phyloP scores from a whole-genome alignment of 2,888 invertebrate genomes.

The Torymus aiolomorphi region DNA sequence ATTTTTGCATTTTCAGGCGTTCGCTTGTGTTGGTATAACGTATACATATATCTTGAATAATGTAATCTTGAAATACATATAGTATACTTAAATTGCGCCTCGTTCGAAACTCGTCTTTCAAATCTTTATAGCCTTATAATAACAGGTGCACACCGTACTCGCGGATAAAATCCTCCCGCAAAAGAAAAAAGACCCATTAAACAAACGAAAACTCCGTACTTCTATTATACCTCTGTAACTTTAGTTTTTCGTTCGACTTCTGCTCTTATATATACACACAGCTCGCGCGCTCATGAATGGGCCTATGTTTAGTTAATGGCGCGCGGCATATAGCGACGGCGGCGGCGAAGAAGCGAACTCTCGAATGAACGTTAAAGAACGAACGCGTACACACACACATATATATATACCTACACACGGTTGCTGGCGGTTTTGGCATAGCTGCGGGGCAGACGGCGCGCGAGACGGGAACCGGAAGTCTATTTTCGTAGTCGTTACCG shows the following conservation, averaged over 20 bases:
- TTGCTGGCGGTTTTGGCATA: slow-evolving; percentile 66
- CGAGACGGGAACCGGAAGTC: slow-evolving; percentile 76
- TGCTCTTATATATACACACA: too few relatives aligned
- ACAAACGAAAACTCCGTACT: too few relatives aligned
- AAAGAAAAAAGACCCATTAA: too few relatives aligned
- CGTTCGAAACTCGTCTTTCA: too few relatives aligned
- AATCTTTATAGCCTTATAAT: too few relatives aligned
- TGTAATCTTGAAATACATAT: too few relatives aligned
- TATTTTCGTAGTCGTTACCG: slow-evolving; percentile 73
- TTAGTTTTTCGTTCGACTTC: slow-evolving; percentile 57
- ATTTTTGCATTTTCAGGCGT: too few relatives aligned
- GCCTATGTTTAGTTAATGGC: slow-evolving; percentile 67
- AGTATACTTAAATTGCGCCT: too few relatives aligned
- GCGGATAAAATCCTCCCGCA: too few relatives aligned
- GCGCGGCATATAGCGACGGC: slow-evolving; percentile 49
- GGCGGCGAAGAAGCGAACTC: slow-evolving; percentile 1
- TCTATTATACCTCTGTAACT: slow-evolving; percentile 53
- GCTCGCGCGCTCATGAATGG: slow-evolving; percentile 64
- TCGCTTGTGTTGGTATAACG: too few relatives aligned
- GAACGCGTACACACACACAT: slow-evolving; percentile 24
- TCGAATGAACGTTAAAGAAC: slow-evolving; percentile 24
- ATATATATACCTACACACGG: slow-evolving; percentile 4
- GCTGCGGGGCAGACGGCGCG: slow-evolving; percentile 71
- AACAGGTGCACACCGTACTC: too few relatives aligned
- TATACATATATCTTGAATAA: too few relatives aligned